A percentile compares a stretch with the other conserved stretches of the same genome.
Conservation (phyloP, 2,888 invertebrate species). For the Stenurella melanura region DNA sequence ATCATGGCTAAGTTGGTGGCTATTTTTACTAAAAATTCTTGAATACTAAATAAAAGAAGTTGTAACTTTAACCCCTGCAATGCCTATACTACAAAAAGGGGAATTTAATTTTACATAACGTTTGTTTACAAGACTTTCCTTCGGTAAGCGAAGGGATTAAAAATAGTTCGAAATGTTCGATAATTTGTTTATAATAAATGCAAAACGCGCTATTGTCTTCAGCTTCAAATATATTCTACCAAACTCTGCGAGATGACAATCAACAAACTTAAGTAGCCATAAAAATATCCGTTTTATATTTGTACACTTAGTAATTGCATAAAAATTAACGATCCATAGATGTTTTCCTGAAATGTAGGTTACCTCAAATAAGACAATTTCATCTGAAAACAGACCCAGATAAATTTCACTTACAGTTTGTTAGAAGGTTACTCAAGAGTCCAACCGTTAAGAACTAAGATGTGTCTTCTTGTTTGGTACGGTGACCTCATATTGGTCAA, state of each 20-base stretch:
- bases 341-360: not conserved
- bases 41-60: no score
- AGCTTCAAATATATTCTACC: no score
- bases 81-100: no score
- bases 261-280: conserved; percentile 12
- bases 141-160: no score
- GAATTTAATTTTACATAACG: no score
- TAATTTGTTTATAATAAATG: no score
- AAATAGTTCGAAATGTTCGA: no score
- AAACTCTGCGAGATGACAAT: not conserved
- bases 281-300: conserved; percentile 8
- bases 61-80: no score
- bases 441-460: not conserved
- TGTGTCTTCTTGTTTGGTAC: not conserved
- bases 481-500: conserved; percentile 9
- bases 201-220: no score
- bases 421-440: not conserved
- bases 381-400: conserved; percentile 5
- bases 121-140: no score
- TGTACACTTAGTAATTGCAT: not conserved
- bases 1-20: no score
- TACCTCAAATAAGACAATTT: not conserved
- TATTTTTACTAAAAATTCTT: no score
- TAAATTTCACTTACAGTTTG: conserved; percentile 15
- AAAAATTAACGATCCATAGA: conserved; percentile 22